Percentiles rank a stretch among this genome's conserved stretches.
These are phyloP conservation scores for Pristiophorus japonicus DNA, from an alignment of 2,113 vertebrate genomes.

Conservation along the genomic window DNA sequence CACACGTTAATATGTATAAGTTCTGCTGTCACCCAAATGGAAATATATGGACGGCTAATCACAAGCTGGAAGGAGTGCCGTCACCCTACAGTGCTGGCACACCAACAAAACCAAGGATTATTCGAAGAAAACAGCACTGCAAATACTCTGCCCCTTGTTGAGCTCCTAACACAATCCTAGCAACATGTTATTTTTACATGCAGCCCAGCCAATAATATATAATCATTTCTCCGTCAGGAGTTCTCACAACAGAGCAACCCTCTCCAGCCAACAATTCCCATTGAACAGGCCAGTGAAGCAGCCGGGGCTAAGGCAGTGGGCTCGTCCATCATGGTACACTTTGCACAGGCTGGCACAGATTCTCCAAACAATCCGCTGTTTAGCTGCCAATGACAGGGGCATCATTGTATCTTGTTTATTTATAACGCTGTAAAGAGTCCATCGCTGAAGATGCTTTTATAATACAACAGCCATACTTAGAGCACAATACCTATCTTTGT, in stretches of 20 bases:
- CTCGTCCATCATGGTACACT: slow-evolving; percentile 51
- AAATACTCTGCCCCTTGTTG: too few species aligned
- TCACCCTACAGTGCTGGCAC: background rate
- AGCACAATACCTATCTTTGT: background rate
- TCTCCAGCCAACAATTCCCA: slow-evolving; percentile 48
- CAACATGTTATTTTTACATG: background rate
- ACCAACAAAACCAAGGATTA: background rate
- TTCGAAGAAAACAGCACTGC: background rate
- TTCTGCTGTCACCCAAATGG: background rate
- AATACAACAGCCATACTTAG: slow-evolving; percentile 45
- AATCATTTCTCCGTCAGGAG: background rate
- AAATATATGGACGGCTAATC: background rate
- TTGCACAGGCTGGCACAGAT: slow-evolving; percentile 60
- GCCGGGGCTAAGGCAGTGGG: slow-evolving; percentile 47
- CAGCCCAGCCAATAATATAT: background rate
- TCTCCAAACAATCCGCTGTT: slow-evolving; percentile 55
- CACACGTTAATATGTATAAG: background rate
- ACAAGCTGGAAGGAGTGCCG: background rate
- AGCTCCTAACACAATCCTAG: background rate
- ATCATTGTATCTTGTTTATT: slow-evolving; percentile 52
- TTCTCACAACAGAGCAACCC: slow-evolving; percentile 39
- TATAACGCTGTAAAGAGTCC: slow-evolving; percentile 45
- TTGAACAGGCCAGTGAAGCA: slow-evolving; percentile 45
- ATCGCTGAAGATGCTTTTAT: slow-evolving; percentile 49
- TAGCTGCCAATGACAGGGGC: slow-evolving; percentile 50